Evolutionary conservation across 2,888 invertebrate species (phyloP), one percentile per base, ranked within the genome.

Genomic region (Hyles lineata): DNA sequence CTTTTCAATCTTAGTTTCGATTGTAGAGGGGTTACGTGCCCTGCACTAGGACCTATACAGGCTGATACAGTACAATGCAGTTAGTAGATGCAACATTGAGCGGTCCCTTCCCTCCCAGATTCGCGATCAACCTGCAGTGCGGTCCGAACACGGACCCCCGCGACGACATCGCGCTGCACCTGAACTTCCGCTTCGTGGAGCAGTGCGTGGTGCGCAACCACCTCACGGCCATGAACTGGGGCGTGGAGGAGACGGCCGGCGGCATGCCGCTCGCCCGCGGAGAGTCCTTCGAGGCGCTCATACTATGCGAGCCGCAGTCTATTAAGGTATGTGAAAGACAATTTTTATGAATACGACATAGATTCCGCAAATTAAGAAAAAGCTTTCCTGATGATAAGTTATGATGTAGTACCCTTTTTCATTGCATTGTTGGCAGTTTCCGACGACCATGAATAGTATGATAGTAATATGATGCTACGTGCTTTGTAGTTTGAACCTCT

Each of bases 151-250:
- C 96, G 0, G 96, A 96, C 82, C 97, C 97, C 0, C 93, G 96
- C 6, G 97, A 97, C 85, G 97, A 98, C 85, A 96, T 97, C 70
- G 97, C 97, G 0, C 90, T 98, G 2, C 98, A 98, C 82, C 82
- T 98, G 0, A 95, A 95, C 88, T 92, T 95, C 79, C 90, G 95
- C 0, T 95, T 95, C 83, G 83, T 91, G 4, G 95, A 95, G 86
- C 90, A 90, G 88, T 92, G 92, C 72, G 91, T 95, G n/a, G 95
- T 95, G 0, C 83, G 95, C 0, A 95, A 95, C 87, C 92, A 95
- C 78, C 87, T 94, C 17, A 88, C 90, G 0, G 83, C 89, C n/a
- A 90, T 92, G 90, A 87, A 82, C 74, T 95, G 95, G 95, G 95
- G 95, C 0, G 82, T 86, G 0, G 95, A 95, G 82, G 95, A 95